Base-by-base conservation (phyloP, 2,797 vertebrate species). In the Bradypus variegatus region DNA sequence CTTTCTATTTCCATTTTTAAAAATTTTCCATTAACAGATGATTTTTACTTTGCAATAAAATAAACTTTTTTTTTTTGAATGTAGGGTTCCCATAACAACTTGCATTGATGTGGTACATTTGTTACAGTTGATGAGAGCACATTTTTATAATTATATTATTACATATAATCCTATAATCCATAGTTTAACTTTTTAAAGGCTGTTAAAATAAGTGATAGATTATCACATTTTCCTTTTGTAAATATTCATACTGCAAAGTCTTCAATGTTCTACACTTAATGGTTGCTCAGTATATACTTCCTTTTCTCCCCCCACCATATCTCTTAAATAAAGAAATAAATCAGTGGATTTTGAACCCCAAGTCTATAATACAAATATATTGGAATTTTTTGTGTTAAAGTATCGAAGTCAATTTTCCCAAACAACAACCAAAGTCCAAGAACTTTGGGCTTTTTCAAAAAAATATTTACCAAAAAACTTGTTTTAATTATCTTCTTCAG, bases 281-380 rank as follows among this genome's bases (percentile, higher is more conserved):
- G n/a, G 21, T 29, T 60, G 4, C 31, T 89, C 29, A 55, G 18
- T 65, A 14, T 50, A 14, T 41, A 19, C 60, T 75, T 76, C 60
- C 70, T 76, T 8, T 31, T 86, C 60, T 89, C 53, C 53, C 14
- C 3, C 19, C 1, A 38, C 18, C 62, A 50, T 45, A 64, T 31
- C 69, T 94, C 73, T 89, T 86, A 79, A 85, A 81, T 72, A 15
- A 69, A 94, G 85, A 9, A 84, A 41, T 25, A 89, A 65, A 89
- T n/a, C 33, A 70, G 36, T 36, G 36, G 72, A 67, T 48, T 93
- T 83, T 92, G 53, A 91, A 70, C 75, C 15, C 14, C 23, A 91
- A 25, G 6, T 75, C 41, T 86, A 3, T 75, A 85, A 85, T 55
- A 88, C 10, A 36, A 91, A 78, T 11, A 77, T 67, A 36, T 15